Conservation (phyloP, 2,888 invertebrate species). For the Sarcophaga subvicina region DNA sequence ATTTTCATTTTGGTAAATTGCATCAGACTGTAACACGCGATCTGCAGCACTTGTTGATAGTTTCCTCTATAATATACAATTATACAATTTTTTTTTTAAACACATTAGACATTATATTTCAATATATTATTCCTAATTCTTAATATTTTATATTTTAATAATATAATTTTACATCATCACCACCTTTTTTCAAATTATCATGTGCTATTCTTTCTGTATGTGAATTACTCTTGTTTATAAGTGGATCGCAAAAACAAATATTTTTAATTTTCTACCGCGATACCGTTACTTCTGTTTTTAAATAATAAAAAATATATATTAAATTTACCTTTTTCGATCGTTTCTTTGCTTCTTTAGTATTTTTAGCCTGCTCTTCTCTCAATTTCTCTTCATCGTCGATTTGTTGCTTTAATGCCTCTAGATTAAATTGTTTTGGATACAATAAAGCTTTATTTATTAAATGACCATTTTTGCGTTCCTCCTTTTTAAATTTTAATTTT, state of each 20-base stretch:
- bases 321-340: constrained; percentile 74
- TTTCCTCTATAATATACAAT: constrained; percentile 58
- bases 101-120: no score
- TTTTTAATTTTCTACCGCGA: no score
- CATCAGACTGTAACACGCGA: constrained; percentile 74
- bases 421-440: constrained; percentile 87
- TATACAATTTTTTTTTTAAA: not conserved
- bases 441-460: constrained; percentile 90
- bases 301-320: not conserved
- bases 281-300: no score
- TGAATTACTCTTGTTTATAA: no score
- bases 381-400: constrained; percentile 82
- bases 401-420: constrained; percentile 84
- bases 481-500: constrained; percentile 96
- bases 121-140: no score
- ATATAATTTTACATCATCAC: no score
- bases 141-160: no score
- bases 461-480: constrained; percentile 89
- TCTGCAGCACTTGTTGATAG: constrained; percentile 70
- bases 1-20: constrained; percentile 78
- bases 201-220: no score
- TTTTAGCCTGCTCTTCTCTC: constrained; percentile 30
- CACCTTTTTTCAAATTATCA: no score
- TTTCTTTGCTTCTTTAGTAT: constrained; percentile 74
- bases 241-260: not conserved